A percentile compares a stretch with the other conserved stretches of the same genome.
These are phyloP conservation scores for Eupithecia dodoneata DNA, from an alignment of 2,888 invertebrate genomes.

Conservation along the genomic window DNA sequence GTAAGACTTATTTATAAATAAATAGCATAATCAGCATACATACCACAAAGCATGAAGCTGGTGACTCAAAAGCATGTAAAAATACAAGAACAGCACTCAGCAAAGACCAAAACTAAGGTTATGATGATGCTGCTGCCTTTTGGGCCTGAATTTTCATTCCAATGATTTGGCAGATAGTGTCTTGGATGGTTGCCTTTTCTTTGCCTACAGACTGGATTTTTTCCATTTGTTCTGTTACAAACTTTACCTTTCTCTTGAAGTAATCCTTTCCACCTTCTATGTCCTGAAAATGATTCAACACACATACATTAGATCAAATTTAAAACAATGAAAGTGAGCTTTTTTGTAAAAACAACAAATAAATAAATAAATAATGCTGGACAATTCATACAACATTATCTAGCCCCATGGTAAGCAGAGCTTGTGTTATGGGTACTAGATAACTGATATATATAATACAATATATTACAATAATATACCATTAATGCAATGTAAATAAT, in stretches of 20 bases:
- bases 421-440: too few relatives aligned
- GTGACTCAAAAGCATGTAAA: conserved; percentile 10
- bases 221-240: conserved; percentile 97
- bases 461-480: too few relatives aligned
- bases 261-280: conserved; percentile 94
- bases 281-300: conserved; percentile 77
- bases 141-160: conserved; percentile 84
- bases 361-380: too few relatives aligned
- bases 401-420: too few relatives aligned
- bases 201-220: conserved; percentile 92
- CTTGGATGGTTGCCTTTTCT: conserved; percentile 90
- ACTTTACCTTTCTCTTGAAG: conserved; percentile 95
- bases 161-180: conserved; percentile 85
- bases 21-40: not conserved
- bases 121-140: conserved; percentile 45
- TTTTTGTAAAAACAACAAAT: not conserved
- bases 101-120: conserved; percentile 21
- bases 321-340: not conserved
- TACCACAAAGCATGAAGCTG: conserved; percentile 1
- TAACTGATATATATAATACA: too few relatives aligned
- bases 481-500: not conserved
- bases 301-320: not conserved
- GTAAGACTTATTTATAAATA: conserved; percentile 4
- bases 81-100: conserved; percentile 12
- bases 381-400: too few relatives aligned